Conservation (phyloP, 2,888 invertebrate genomes). For the Mallateleia sp. region DNA sequence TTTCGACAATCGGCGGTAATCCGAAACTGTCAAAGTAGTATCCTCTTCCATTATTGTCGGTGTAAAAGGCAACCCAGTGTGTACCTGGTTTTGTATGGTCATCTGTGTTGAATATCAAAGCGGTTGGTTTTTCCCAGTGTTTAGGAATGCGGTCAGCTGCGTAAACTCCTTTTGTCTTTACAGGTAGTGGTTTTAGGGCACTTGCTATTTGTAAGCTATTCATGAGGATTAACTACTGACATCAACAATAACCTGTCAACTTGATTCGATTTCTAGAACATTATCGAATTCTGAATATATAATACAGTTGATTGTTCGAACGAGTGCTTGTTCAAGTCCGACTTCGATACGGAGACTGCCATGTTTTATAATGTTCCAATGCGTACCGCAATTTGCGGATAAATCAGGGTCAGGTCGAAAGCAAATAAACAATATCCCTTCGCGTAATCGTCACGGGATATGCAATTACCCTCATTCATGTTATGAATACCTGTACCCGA, state of each 20-base stretch:
- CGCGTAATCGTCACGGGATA: slow-evolving; percentile 65
- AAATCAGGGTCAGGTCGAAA: slow-evolving; percentile 83
- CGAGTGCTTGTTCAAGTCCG: slow-evolving; percentile 49
- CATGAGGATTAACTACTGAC: background rate
- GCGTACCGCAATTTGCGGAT: slow-evolving; percentile 74
- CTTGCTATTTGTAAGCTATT: background rate
- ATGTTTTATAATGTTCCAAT: slow-evolving; percentile 76
- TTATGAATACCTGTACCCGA: slow-evolving; percentile 73
- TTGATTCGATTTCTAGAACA: slow-evolving; percentile 82
- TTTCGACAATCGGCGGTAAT: background rate
- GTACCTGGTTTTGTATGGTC: background rate
- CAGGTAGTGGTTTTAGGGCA: background rate
- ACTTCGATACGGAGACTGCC: slow-evolving; percentile 81
- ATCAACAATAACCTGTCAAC: slow-evolving; percentile 28
- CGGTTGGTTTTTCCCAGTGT: background rate
- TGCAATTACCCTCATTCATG: slow-evolving; percentile 70
- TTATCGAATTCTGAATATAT: slow-evolving; percentile 83
- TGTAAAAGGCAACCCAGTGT: slow-evolving; percentile 8
- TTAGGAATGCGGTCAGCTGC: slow-evolving; percentile 3
- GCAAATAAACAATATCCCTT: slow-evolving; percentile 77
- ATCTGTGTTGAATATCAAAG: background rate
- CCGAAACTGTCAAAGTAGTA: slow-evolving; percentile 4
- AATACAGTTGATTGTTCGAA: slow-evolving; percentile 65
- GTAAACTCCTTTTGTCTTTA: background rate
- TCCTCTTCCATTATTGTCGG: background rate